Percentiles rank a stretch among this genome's conserved stretches.
phyloP scores from a whole-genome alignment of 2,888 invertebrate genomes.

The Villa cingulata region DNA sequence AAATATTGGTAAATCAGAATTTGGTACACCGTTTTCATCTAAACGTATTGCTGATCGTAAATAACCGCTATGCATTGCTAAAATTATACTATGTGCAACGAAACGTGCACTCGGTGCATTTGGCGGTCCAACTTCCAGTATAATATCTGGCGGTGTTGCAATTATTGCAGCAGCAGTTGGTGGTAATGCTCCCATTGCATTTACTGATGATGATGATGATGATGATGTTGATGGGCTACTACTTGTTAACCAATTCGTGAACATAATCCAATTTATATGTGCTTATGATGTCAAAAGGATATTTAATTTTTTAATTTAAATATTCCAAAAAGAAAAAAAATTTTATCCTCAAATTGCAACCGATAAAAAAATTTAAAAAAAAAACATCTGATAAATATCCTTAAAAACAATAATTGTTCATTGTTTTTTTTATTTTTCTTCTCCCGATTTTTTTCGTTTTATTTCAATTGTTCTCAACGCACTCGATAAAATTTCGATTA shows the following conservation, averaged over 20 bases:
- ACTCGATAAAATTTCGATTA: slow-evolving; percentile 27
- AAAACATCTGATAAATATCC: too few relatives aligned
- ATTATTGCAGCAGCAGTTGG: slow-evolving; percentile 22
- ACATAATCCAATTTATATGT: slow-evolving; percentile 23
- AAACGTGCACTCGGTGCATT: slow-evolving; percentile 49
- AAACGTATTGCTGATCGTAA: slow-evolving; percentile 48
- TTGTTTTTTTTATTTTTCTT: background rate
- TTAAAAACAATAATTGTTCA: too few relatives aligned
- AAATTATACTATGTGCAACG: slow-evolving; percentile 50
- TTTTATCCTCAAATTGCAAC: too few relatives aligned
- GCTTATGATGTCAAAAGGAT: too few relatives aligned
- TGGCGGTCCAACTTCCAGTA: slow-evolving; percentile 47
- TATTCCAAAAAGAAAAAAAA: too few relatives aligned
- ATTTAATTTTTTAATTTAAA: too few relatives aligned
- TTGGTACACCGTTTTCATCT: slow-evolving; percentile 22
- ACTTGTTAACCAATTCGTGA: slow-evolving; percentile 36
- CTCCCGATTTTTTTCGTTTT: background rate
- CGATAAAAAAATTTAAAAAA: too few relatives aligned
- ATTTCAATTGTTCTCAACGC: slow-evolving; percentile 3
- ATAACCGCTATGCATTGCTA: slow-evolving; percentile 57
- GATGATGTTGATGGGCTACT: slow-evolving; percentile 17
- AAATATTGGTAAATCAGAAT: slow-evolving; percentile 28
- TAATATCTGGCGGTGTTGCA: slow-evolving; percentile 44
- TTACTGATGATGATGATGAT: slow-evolving; percentile 1
- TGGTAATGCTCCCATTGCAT: slow-evolving; percentile 17